phyloP scores from a whole-genome alignment of 2,888 invertebrate genomes.

The Idaea biselata region DNA sequence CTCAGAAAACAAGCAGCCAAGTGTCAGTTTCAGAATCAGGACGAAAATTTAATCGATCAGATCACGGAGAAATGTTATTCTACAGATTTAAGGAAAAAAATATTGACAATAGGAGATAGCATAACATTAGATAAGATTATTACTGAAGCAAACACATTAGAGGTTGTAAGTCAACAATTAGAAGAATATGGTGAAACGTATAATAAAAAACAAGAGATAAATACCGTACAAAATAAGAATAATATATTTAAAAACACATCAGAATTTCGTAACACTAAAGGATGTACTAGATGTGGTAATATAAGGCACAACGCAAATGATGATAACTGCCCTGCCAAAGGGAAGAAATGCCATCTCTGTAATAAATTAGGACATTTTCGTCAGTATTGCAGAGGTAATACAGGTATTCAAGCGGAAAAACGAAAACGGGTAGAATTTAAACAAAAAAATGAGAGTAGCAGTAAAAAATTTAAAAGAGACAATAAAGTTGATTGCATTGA shows the following conservation, averaged over 20 bases:
- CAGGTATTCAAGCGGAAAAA: no score
- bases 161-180: conserved; percentile 8
- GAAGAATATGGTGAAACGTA: conserved; percentile 7
- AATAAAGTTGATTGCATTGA: neutral
- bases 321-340: conserved; percentile 18
- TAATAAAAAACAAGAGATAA: conserved; percentile 2
- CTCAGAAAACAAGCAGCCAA: conserved; percentile 26
- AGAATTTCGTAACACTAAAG: no score
- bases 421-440: no score
- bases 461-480: no score
- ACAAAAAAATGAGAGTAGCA: conserved; percentile 2
- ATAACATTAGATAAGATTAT: conserved; percentile 18
- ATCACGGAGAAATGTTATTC: conserved; percentile 25
- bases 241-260: no score
- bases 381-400: conserved; percentile 6
- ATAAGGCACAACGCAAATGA: conserved; percentile 7
- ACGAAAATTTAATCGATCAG: conserved; percentile 30
- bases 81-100: conserved; percentile 23
- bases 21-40: conserved; percentile 23
- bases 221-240: no score
- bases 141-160: conserved; percentile 13
- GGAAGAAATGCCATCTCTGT: conserved; percentile 14
- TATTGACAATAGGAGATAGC: conserved; percentile 19
- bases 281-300: conserved; percentile 16
- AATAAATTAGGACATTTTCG: conserved; percentile 15